A percentile compares a stretch with the other conserved stretches of the same genome.
phyloP scores from a whole-genome alignment of 2,113 vertebrate genomes.

The Thamnophis sirtalis region DNA sequence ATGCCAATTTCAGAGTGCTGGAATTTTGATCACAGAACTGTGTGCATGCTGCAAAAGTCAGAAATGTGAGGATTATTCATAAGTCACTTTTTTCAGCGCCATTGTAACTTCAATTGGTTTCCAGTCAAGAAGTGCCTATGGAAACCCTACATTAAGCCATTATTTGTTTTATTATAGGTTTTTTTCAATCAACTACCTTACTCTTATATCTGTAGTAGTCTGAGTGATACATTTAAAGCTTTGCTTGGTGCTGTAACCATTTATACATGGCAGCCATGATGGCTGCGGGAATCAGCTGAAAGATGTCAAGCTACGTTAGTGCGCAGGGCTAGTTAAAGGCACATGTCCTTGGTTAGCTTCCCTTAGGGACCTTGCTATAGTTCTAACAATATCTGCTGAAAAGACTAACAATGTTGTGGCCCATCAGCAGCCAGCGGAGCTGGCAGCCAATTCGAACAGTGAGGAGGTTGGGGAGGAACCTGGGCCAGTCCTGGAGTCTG shows the following conservation, averaged over 20 bases:
- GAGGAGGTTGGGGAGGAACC: too few species aligned
- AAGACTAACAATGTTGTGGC: too few species aligned
- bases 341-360: not conserved
- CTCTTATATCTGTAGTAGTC: not conserved
- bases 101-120: not conserved
- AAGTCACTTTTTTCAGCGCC: not conserved
- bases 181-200: not conserved
- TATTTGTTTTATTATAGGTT: not conserved
- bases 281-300: not conserved
- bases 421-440: too few species aligned
- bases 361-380: not conserved
- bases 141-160: not conserved
- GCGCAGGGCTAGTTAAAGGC: not conserved
- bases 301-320: not conserved
- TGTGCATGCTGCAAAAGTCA: too few species aligned
- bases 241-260: not conserved
- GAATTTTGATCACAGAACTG: too few species aligned
- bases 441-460: too few species aligned
- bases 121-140: not conserved
- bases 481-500: too few species aligned
- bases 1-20: too few species aligned
- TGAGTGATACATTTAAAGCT: not conserved
- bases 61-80: not conserved
- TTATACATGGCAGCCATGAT: not conserved
- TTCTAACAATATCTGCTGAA: not conserved